Base-by-base conservation (phyloP, 2,113 vertebrate genomes). In the Macrotis lagotis region DNA sequence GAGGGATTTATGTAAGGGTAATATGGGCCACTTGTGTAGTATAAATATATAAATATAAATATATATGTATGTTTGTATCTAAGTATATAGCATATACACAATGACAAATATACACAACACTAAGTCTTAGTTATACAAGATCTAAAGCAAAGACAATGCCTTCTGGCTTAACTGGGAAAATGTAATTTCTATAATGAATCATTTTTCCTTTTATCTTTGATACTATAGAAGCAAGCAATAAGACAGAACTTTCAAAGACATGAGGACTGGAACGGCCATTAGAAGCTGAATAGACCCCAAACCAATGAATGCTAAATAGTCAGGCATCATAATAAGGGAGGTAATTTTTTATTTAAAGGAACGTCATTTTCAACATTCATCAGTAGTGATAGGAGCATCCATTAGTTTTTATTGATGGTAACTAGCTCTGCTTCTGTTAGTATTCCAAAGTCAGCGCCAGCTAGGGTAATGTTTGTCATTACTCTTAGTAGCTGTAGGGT, bases 141-240 rank as follows among this genome's bases (percentile, higher is more conserved):
- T 74, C 94, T 92, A 97, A 97, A 92, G 95, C 88, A 96, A 98
- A 98, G 96, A 98, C 91, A 97, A 95, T 98, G 98, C 98, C 98
- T 98, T 97, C 98, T 98, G 98, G 98, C 97, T 98, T 97, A 97
- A 96, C 92, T 96, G 96, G 95, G 96, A 94, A 98, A 98, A 98
- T 96, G 96, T 97, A 98, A 98, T 98, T 98, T 98, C 97, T 98
- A 90, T 98, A 98, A 98, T 98, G 98, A 98, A 98, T 96, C 94
- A 88, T 97, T 97, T 98, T 47, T 47, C 3, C 47, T 91, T 51
- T 48, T 96, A 96, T 95, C 96, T 90, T 94, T 97, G 90, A 96
- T 95, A 97, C 52, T 93, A 96, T 93, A 97, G 91, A 97, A 25
- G 51, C 59, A 97, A 96, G 97, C 95, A 98, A 95, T 92, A 97